These are phyloP conservation scores for Colaptes auratus DNA, from an alignment of 2,113 vertebrate species.

Conservation along the genomic window DNA sequence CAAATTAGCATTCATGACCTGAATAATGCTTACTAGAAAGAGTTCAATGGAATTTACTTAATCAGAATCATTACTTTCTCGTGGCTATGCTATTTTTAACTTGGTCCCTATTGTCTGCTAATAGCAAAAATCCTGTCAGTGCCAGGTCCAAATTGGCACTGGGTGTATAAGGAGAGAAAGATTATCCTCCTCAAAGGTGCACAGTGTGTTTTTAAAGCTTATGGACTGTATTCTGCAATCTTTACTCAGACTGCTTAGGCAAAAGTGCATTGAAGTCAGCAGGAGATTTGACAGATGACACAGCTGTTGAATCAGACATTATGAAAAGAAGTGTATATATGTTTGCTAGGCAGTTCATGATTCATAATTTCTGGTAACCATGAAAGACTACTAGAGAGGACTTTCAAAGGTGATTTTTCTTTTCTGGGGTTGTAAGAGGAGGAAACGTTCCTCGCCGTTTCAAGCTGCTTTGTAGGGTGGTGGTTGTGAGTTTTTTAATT, in stretches of 20 bases:
- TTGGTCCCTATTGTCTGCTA: constrained; percentile 67
- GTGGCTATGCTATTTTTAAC: constrained; percentile 72
- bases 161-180: constrained; percentile 20
- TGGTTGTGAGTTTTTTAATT: not conserved
- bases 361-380: constrained; percentile 21
- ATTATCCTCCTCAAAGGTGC: constrained; percentile 32
- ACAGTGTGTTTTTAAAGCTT: constrained; percentile 42
- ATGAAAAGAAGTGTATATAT: not conserved
- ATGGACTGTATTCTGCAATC: constrained; percentile 3
- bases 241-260: constrained; percentile 30
- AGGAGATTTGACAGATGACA: constrained; percentile 38
- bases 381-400: constrained; percentile 24
- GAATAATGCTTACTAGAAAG: constrained; percentile 85
- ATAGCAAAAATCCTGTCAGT: constrained; percentile 65
- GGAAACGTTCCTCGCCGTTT: not conserved
- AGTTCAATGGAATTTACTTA: constrained; percentile 87
- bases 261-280: not conserved
- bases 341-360: not conserved
- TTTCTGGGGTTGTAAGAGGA: constrained; percentile 14
- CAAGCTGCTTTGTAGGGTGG: not conserved
- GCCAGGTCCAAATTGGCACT: constrained; percentile 63
- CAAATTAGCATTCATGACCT: constrained; percentile 87
- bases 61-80: constrained; percentile 82
- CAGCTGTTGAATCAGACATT: constrained; percentile 38
- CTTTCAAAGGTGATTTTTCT: constrained; percentile 27